phyloP scores from a whole-genome alignment of 2,113 vertebrate genomes.

The Psilopogon haemacephalus region DNA sequence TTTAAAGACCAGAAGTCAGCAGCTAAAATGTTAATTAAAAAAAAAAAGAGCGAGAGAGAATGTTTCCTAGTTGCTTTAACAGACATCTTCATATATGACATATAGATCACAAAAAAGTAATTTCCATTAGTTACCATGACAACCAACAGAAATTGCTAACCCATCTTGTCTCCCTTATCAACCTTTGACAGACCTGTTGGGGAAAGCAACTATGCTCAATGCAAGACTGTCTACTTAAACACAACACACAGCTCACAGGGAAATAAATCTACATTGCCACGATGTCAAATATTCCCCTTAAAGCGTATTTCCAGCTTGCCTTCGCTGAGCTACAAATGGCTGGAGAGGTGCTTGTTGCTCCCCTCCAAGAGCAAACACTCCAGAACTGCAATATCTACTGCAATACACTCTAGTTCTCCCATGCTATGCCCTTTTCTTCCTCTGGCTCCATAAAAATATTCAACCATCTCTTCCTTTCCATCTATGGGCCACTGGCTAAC shows the following conservation, averaged over 20 bases:
- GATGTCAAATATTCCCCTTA: not conserved
- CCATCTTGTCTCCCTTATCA: constrained; percentile 5
- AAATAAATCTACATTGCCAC: not conserved
- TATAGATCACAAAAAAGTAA: not conserved
- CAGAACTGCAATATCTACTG: not conserved
- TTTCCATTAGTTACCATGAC: constrained; percentile 60
- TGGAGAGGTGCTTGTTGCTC: not conserved
- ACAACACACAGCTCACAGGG: not conserved
- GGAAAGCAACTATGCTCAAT: not conserved
- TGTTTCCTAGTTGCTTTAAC: not conserved
- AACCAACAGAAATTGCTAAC: constrained; percentile 8
- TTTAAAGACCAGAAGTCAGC: not conserved
- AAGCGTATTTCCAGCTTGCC: not conserved
- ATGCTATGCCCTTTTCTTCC: not conserved
- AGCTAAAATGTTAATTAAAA: not conserved
- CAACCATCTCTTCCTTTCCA: not conserved
- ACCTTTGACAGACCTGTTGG: constrained; percentile 17
- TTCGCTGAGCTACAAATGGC: not conserved
- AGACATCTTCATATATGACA: not conserved
- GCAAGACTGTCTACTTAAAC: not conserved
- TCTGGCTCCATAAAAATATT: not conserved
- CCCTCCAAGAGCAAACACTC: rapidly evolving
- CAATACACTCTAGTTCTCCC: not conserved
- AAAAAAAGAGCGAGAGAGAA: not conserved
- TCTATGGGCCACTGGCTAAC: not conserved